Conservation (phyloP, 1,140 invertebrate species). For the Asbolus verrucosus region DNA sequence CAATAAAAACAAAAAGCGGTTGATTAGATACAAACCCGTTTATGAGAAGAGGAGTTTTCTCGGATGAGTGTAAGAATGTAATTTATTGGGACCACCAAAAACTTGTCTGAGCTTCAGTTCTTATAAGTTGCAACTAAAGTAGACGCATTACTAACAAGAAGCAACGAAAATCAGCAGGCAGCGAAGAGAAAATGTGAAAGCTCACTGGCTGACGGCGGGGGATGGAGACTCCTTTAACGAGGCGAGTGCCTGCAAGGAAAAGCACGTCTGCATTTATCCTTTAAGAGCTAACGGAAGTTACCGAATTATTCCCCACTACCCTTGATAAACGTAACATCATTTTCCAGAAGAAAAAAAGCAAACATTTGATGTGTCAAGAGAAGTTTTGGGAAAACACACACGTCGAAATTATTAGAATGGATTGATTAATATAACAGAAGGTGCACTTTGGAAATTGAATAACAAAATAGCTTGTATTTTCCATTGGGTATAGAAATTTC, state of each 20-base stretch:
- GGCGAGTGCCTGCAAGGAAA: constrained; percentile 31
- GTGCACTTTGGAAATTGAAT: too few species aligned
- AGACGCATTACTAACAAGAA: constrained; percentile 33
- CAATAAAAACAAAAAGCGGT: neutral
- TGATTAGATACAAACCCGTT: neutral
- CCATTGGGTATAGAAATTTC: neutral
- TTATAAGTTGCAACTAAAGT: constrained; percentile 15
- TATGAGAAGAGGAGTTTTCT: neutral
- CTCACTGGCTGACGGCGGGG: constrained; percentile 32
- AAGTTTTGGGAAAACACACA: too few species aligned
- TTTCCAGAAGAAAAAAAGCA: constrained; percentile 30
- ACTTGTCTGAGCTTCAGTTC: neutral
- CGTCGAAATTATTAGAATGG: too few species aligned
- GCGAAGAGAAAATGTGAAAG: constrained; percentile 38
- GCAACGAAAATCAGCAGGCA: constrained; percentile 33
- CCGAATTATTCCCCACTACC: constrained; percentile 29
- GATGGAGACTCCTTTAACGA: constrained; percentile 31
- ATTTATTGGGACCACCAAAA: constrained; percentile 24
- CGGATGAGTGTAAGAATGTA: neutral
- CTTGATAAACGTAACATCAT: constrained; percentile 32
- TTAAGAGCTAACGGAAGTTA: constrained; percentile 39
- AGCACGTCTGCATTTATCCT: constrained; percentile 35
- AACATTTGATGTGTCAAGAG: too few species aligned
- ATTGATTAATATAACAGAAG: too few species aligned
- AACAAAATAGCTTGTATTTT: too few species aligned